phyloP scores from a whole-genome alignment of 2,113 vertebrate species.

The Atrichornis clamosus region DNA sequence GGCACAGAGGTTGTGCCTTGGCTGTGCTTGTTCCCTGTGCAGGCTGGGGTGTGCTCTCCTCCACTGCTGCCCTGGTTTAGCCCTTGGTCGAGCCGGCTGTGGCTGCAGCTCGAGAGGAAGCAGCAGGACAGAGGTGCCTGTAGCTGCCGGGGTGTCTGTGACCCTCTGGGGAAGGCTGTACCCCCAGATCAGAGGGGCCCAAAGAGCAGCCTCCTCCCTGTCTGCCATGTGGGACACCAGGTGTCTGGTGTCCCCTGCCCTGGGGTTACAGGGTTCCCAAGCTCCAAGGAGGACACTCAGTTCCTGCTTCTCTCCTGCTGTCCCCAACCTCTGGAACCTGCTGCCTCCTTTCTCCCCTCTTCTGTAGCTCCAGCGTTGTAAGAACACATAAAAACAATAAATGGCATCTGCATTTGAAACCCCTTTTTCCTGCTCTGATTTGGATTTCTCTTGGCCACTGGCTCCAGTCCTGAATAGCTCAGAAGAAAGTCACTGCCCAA shows the following conservation, averaged over 20 bases:
- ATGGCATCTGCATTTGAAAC: not conserved
- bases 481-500: not conserved
- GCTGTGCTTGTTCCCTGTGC: fast-evolving
- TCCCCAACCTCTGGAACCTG: not conserved
- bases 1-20: fast-evolving
- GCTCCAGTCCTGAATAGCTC: not conserved
- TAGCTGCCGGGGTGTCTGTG: fast-evolving
- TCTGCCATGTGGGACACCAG: not conserved
- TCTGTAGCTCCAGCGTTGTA: not conserved
- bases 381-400: not conserved
- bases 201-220: not conserved
- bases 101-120: not conserved
- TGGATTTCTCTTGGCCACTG: not conserved
- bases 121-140: not conserved
- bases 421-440: not conserved
- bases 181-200: fast-evolving
- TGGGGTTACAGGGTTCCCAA: not conserved
- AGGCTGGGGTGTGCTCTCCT: fast-evolving
- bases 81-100: not conserved
- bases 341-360: not conserved
- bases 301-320: not conserved
- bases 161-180: not conserved
- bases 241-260: not conserved
- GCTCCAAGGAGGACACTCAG: not conserved
- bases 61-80: not conserved